phyloP scores from a whole-genome alignment of 1,140 invertebrate species.

The Sminthurides bifidus region DNA sequence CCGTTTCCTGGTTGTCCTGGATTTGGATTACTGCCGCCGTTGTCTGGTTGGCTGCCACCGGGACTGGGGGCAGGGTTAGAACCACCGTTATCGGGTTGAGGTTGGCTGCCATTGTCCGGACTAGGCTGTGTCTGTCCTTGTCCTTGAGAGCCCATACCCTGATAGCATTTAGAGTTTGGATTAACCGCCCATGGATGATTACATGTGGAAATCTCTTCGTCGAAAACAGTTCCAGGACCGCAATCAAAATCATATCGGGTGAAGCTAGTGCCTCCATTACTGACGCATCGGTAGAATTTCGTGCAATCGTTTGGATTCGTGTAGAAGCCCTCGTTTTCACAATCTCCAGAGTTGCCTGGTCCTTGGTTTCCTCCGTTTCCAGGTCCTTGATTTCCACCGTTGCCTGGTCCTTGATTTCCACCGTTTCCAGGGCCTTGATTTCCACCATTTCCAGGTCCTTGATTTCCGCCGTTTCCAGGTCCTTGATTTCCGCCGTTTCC shows the following conservation, averaged over 20 bases:
- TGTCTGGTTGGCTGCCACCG: no score
- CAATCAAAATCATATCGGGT: slow-evolving; percentile 52
- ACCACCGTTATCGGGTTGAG: no score
- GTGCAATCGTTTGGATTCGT: slow-evolving; percentile 47
- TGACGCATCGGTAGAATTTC: slow-evolving; percentile 47
- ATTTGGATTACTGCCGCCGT: not conserved
- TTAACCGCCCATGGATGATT: slow-evolving; percentile 47
- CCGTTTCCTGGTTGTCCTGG: not conserved
- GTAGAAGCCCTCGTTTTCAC: slow-evolving; percentile 52
- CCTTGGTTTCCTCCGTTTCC: slow-evolving; percentile 6
- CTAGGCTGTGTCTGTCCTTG: no score
- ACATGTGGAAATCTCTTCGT: slow-evolving; percentile 50
- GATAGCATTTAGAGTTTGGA: slow-evolving; percentile 18
- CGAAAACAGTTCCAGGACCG: slow-evolving; percentile 58
- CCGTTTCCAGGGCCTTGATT: not conserved
- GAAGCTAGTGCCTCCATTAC: slow-evolving; percentile 1
- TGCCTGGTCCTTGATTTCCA: not conserved
- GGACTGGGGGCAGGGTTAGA: no score
- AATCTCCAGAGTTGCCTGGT: slow-evolving; percentile 32
- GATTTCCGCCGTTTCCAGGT: not conserved
- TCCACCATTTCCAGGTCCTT: not conserved
- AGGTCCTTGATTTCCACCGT: not conserved
- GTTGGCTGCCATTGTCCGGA: no score
- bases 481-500: slow-evolving; percentile 4
- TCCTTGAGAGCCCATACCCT: not conserved